Base-by-base conservation (phyloP, 2,113 vertebrate genomes). In the Gymnarchus niloticus region DNA sequence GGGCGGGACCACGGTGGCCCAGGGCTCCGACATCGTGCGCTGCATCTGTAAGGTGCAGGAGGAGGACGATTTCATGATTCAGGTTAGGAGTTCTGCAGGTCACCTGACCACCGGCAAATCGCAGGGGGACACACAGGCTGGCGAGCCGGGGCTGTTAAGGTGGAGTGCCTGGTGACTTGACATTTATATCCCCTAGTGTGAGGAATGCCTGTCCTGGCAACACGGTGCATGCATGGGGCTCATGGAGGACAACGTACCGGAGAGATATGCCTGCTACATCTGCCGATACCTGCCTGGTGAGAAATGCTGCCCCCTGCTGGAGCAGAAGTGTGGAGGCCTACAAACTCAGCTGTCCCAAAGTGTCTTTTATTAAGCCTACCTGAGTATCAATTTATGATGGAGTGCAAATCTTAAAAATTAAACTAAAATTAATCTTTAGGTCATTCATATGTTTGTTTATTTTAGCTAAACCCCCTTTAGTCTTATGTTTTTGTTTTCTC, bases 31-130 rank as follows among this genome's bases (percentile, higher is more conserved):
- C 88, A 94, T 97, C 59, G 97, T 99, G 86, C 97, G 97, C 46
- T 99, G 98, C 89, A 94, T 99, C 91, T 99, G 98, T 87, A 97
- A 98, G 92, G 95, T 98, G 84, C 96, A 98, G 87, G 98, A 99
- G 89, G 98, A 99, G 93, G 98, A 98, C 88, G 98, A 99, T 92
- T 99, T 99, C 91, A 99, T 99, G 98, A 99, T 99, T 90, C 98
- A 99, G 97, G 98, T 98, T 91, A 86, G 51, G 54, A 25, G n/a
- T 61, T 25, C 6, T 25, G 83, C 3, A 23, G 7, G 25, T 23
- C 33, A 14, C 25, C 0, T 6, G 25, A 56, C 59, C 61, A 37
- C 4, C 0, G 28, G n/a, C n/a, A n/a, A n/a, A n/a, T n/a, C 51
- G 28, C 0, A 10, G n/a, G 25, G 59, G 56, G 56, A n/a, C n/a